phyloP scores from a whole-genome alignment of 2,888 invertebrate genomes.

The Pristionchus arcanus region DNA sequence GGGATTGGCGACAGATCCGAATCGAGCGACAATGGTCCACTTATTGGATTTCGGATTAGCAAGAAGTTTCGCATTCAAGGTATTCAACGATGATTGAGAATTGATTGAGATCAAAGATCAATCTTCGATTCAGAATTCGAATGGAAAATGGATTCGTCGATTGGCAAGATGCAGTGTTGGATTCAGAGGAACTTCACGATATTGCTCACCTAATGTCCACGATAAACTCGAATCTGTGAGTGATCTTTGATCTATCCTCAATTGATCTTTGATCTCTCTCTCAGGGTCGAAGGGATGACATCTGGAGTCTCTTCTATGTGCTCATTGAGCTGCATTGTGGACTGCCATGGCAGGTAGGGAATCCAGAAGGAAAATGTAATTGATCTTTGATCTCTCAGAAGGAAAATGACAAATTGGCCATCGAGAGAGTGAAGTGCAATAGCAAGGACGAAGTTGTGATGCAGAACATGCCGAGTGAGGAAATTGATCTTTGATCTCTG shows the following conservation, averaged over 20 bases:
- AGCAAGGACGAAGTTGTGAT: constrained; percentile 62
- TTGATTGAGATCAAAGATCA: too few relatives aligned
- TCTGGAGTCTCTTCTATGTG: constrained; percentile 64
- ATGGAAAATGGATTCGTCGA: constrained; percentile 64
- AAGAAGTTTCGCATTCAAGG: constrained; percentile 59
- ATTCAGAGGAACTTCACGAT: constrained; percentile 75
- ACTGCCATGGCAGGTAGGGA: constrained; percentile 68
- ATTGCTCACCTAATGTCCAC: constrained; percentile 72
- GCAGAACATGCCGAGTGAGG: constrained; percentile 66
- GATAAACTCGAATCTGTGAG: constrained; percentile 67
- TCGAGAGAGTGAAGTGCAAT: constrained; percentile 64
- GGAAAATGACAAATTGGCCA: constrained; percentile 60
- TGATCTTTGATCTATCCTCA: not conserved
- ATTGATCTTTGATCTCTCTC: constrained; percentile 25
- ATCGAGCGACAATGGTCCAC: constrained; percentile 68
- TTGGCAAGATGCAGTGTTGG: constrained; percentile 70
- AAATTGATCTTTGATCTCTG: not conserved
- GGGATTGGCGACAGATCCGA: constrained; percentile 66
- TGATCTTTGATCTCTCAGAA: constrained; percentile 55
- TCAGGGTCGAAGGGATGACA: constrained; percentile 55
- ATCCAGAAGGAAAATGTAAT: not conserved
- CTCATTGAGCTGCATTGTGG: constrained; percentile 83
- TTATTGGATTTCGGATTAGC: constrained; percentile 72
- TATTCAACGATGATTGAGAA: not conserved
- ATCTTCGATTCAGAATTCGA: constrained; percentile 33